A percentile compares a stretch with the other conserved stretches of the same genome.
These are phyloP conservation scores for Henicopernis longicauda DNA, from an alignment of 2,113 vertebrate species.

Conservation along the genomic window DNA sequence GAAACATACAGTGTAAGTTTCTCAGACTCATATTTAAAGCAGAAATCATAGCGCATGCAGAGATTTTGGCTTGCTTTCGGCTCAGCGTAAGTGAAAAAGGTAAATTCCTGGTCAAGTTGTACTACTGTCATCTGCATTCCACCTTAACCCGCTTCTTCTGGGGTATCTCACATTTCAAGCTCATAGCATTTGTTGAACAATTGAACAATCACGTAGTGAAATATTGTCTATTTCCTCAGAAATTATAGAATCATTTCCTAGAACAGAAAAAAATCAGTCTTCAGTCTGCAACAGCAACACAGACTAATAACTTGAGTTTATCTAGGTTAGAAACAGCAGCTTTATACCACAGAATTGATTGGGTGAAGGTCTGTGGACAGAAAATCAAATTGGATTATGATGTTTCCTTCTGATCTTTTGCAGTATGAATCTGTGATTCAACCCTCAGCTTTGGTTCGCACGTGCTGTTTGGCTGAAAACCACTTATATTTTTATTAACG, in stretches of 20 bases:
- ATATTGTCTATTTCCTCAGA: slow-evolving; percentile 29
- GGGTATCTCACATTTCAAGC: background rate
- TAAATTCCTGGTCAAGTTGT: background rate
- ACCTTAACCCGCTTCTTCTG: background rate
- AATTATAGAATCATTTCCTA: slow-evolving; percentile 7
- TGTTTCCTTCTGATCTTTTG: slow-evolving; percentile 45
- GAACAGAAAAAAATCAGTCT: background rate
- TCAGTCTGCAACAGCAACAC: background rate
- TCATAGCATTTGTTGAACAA: slow-evolving; percentile 1
- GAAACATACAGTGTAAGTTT: background rate
- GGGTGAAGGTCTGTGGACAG: slow-evolving; percentile 45
- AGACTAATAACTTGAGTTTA: slow-evolving; percentile 17
- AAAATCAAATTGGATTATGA: slow-evolving; percentile 61
- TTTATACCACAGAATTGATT: slow-evolving; percentile 27
- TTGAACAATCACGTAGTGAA: background rate
- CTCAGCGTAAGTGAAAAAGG: background rate
- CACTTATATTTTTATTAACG: background rate
- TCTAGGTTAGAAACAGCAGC: slow-evolving; percentile 25
- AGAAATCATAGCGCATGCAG: background rate
- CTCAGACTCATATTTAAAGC: background rate
- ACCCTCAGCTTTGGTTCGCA: background rate
- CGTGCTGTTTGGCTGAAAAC: background rate
- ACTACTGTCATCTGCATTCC: background rate
- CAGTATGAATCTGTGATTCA: slow-evolving; percentile 11
- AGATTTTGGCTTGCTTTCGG: background rate